Percentiles rank a stretch among this genome's conserved stretches.
Evolutionary conservation across 2,797 vertebrate species (phyloP).

Genomic region (Rallus crepitans): DNA sequence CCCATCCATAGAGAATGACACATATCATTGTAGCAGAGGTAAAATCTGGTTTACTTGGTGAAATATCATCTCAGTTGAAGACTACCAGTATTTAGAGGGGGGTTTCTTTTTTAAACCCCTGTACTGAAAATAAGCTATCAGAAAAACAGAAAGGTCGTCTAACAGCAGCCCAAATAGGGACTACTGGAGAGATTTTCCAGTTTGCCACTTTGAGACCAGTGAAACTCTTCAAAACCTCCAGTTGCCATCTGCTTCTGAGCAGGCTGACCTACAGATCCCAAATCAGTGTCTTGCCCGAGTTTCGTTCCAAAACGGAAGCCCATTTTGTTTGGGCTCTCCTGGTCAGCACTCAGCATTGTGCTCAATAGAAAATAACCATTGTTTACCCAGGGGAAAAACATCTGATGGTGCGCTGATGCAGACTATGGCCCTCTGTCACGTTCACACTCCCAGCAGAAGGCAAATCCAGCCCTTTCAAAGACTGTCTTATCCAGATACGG

Average conservation of each 20-base stretch:
- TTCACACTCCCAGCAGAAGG: neutral
- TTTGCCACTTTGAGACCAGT: neutral
- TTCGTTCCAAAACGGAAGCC: neutral
- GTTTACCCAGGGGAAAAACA: neutral
- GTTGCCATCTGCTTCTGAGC: neutral
- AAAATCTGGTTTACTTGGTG: neutral
- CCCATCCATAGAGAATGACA: neutral
- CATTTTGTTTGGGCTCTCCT: neutral
- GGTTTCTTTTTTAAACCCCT: neutral
- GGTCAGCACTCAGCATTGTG: neutral
- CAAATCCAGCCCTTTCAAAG: neutral
- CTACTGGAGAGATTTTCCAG: neutral
- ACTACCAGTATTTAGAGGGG: neutral
- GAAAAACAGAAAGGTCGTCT: neutral
- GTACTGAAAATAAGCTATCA: neutral
- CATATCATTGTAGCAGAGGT: neutral
- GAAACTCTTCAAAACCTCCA: neutral
- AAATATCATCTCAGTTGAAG: neutral
- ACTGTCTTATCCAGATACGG: fast-evolving
- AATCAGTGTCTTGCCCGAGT: neutral
- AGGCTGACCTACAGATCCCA: neutral
- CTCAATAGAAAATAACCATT: neutral
- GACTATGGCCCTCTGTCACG: neutral
- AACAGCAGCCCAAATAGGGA: neutral
- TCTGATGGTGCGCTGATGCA: neutral